These are phyloP conservation scores for Microtus oregoni DNA, from an alignment of 2,113 vertebrate genomes.

Conservation along the genomic window DNA sequence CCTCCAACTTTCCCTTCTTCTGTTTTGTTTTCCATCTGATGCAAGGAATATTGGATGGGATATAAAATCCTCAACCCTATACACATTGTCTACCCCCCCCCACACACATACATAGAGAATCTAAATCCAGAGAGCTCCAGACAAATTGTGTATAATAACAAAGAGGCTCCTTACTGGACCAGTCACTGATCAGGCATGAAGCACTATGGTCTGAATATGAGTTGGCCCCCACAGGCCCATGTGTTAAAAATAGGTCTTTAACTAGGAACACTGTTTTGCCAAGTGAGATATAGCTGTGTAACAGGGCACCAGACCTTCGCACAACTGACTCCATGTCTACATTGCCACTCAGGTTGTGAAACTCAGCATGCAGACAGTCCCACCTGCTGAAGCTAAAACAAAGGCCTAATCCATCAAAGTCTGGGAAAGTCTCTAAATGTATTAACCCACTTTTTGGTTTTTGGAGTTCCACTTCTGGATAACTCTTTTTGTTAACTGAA, in stretches of 20 bases:
- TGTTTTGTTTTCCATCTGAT: background rate
- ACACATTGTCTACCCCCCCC: too few relatives aligned
- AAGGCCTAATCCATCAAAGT: background rate
- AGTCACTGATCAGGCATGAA: background rate
- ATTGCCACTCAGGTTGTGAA: background rate
- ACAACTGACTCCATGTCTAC: background rate
- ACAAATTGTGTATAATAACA: background rate
- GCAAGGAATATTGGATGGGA: background rate
- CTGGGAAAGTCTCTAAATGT: background rate
- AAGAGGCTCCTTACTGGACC: background rate
- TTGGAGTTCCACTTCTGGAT: background rate
- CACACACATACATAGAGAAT: background rate
- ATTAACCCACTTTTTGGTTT: background rate
- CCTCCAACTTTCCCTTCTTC: background rate
- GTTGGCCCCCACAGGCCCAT: background rate
- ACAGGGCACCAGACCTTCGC: background rate
- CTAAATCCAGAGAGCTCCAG: background rate
- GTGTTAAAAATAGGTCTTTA: background rate
- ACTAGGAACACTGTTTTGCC: background rate
- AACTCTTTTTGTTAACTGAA: background rate
- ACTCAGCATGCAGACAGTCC: background rate
- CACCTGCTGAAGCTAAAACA: background rate
- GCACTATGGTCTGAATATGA: background rate
- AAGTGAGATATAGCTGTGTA: background rate
- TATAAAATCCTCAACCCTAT: background rate